Evolutionary conservation across 2,797 vertebrate genomes (phyloP), one percentile per base, ranked within the genome.

Genomic region (Poecilia velifera): DNA sequence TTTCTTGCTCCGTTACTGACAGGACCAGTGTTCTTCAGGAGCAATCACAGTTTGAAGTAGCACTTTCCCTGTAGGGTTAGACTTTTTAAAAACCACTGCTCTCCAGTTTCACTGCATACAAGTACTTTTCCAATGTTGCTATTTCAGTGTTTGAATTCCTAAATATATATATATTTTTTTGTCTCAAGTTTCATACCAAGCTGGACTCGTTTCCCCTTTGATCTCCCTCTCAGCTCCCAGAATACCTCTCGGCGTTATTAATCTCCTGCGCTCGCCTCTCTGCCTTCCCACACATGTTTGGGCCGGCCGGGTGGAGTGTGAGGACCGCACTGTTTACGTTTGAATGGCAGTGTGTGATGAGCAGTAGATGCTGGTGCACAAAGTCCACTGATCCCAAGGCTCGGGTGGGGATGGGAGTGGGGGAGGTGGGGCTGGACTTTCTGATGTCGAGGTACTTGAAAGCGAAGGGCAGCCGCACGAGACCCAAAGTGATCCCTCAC

Each of bases 391-490:
- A 95, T 95, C 92, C 93, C 79, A 22, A 84, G 83, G 86, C 84
- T 90, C 83, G 86, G 86, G 68, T 28, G 12, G 41, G 41, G 68
- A 43, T 71, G 68, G 41, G 41, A 43, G 43, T 14, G 3, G 68
- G 25, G 84, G 2, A 43, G 41, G 6, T 1, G 20, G 49, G 47
- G 77, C 5, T 41, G 84, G 88, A 86, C 86, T 87, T 90, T 95
- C 91, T 95, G 94, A 95, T 94, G 93, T 95, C 90, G 88, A 49
- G 86, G 86, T 25, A 95, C 93, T 93, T 95, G 93, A 96, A 95
- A 95, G 93, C 82, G 88, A 76, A 91, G 94, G 93, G 87, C 92
- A 94, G 88, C 87, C 75, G 85, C 86, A 79, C 25, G 64, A 76
- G 91, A 90, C 92, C 93, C 87, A 86, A 77, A 80, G 91, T 92